These are phyloP conservation scores for Lepus townsendii DNA, from an alignment of 2,797 vertebrate genomes.

Conservation along the genomic window DNA sequence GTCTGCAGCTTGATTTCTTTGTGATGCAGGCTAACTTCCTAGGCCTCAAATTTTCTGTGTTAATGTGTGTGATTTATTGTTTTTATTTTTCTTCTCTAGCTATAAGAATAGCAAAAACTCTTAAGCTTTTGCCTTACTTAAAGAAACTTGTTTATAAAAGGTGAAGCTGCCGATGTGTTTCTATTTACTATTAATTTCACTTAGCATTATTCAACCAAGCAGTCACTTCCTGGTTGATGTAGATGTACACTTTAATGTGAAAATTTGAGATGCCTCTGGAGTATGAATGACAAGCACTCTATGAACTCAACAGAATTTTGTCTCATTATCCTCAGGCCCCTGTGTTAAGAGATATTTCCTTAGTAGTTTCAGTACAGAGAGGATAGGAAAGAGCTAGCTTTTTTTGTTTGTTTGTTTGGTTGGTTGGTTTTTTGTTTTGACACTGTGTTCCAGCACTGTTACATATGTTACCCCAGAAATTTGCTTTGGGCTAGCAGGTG, in stretches of 20 bases:
- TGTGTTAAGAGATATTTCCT: slow-evolving; percentile 16
- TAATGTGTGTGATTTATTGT: slow-evolving; percentile 12
- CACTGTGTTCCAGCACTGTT: not conserved
- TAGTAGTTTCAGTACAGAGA: not conserved
- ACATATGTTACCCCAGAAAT: not conserved
- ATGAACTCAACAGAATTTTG: not conserved
- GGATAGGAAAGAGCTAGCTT: not conserved
- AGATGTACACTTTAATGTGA: not conserved
- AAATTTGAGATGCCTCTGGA: slow-evolving; percentile 19
- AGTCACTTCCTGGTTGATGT: not conserved
- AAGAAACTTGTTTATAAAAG: slow-evolving; percentile 7
- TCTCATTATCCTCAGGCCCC: not conserved
- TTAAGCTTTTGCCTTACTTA: slow-evolving; percentile 19
- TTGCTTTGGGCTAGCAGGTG: not conserved
- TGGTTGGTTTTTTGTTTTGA: not conserved
- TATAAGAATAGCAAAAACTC: slow-evolving; percentile 23
- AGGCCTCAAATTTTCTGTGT: slow-evolving; percentile 24
- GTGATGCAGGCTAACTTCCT: not conserved
- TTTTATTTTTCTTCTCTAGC: slow-evolving; percentile 57
- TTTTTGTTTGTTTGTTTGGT: not conserved
- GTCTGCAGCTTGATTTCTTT: not conserved
- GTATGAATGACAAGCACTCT: not conserved
- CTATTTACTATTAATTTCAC: slow-evolving; percentile 19
- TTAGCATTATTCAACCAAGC: not conserved
- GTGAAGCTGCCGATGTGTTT: not conserved